Evolutionary conservation across 2,888 invertebrate genomes (phyloP).

Genomic region (Caradrina kadenii): DNA sequence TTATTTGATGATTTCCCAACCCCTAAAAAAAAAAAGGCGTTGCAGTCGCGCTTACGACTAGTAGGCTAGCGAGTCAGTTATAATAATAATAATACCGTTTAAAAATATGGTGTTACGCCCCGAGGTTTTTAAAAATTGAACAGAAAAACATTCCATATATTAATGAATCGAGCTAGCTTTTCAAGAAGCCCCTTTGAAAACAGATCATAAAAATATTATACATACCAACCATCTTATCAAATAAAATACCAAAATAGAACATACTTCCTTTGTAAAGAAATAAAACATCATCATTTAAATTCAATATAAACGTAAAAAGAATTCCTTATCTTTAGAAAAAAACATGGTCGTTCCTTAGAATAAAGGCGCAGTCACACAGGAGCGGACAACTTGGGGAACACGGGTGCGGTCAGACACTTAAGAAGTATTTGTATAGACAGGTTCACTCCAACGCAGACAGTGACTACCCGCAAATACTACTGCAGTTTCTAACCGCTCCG

Average conservation of each 20-base stretch:
- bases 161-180: background rate
- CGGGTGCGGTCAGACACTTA: too few species aligned
- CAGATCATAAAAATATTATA: background rate
- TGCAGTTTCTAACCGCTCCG: too few species aligned
- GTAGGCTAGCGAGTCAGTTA: too few species aligned
- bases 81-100: too few species aligned
- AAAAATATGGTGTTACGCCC: too few species aligned
- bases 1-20: too few species aligned
- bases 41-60: too few species aligned
- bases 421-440: too few species aligned
- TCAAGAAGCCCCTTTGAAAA: slow-evolving; percentile 10
- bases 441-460: too few species aligned
- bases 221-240: background rate
- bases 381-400: background rate
- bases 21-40: too few species aligned
- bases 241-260: slow-evolving; percentile 10
- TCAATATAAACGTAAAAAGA: slow-evolving; percentile 6
- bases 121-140: too few species aligned
- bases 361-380: slow-evolving; percentile 4
- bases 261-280: background rate
- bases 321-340: background rate
- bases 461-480: too few species aligned
- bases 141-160: background rate
- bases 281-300: slow-evolving; percentile 1
- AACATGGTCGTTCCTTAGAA: slow-evolving; percentile 54